Conservation (phyloP, 2,113 vertebrate species). For the Takifugu flavidus region DNA sequence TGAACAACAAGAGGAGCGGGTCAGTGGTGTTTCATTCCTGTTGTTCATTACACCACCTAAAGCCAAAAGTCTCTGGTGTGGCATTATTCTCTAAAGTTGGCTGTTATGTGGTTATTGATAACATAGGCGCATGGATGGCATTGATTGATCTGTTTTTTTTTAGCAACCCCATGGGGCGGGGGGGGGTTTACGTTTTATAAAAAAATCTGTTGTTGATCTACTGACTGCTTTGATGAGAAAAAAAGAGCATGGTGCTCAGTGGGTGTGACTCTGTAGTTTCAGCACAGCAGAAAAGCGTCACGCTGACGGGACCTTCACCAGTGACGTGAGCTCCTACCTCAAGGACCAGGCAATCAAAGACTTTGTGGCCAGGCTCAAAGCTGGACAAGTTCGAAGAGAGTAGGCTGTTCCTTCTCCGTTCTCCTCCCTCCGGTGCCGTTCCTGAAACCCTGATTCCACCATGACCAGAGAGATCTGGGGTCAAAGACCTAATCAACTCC, state of each 20-base stretch:
- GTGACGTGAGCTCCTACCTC: conserved; percentile 89
- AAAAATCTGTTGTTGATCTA: no score
- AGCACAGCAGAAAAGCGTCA: conserved; percentile 84
- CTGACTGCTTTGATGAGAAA: no score
- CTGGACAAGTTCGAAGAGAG: conserved; percentile 88
- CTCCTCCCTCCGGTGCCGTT: conserved; percentile 11
- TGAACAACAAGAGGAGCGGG: conserved; percentile 92
- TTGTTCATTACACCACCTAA: no score
- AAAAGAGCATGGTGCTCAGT: no score
- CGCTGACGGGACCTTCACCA: conserved; percentile 92
- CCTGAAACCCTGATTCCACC: conserved; percentile 14
- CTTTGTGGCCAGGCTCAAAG: conserved; percentile 91
- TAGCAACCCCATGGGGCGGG: no score
- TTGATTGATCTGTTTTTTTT: no score
- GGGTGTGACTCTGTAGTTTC: background rate
- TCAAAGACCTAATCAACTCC: conserved; percentile 33
- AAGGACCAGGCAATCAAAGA: conserved; percentile 91
- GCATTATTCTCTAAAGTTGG: no score
- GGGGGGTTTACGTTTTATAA: background rate
- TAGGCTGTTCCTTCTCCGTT: conserved; percentile 73
- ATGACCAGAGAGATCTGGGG: conserved; percentile 35
- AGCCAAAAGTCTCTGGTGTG: no score
- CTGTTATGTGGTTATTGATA: no score
- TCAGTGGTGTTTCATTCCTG: conserved; percentile 57
- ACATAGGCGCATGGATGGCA: no score